These are phyloP conservation scores for Lithobates pipiens DNA, from an alignment of 2,797 vertebrate species.

Conservation along the genomic window DNA sequence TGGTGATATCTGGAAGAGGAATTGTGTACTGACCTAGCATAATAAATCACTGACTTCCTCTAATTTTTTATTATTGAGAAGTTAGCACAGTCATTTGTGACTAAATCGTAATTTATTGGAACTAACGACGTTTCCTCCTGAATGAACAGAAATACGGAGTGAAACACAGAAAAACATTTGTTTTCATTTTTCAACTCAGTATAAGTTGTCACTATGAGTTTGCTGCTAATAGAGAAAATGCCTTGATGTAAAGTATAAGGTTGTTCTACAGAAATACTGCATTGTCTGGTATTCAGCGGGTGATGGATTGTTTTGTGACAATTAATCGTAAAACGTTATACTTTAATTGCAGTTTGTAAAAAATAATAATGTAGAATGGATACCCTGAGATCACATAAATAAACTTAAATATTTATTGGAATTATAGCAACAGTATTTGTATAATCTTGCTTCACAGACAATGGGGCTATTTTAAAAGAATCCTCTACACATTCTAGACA, in stretches of 20 bases:
- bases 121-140: conserved; percentile 41
- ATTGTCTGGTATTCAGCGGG: background rate
- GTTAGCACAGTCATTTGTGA: conserved; percentile 46
- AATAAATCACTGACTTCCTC: conserved; percentile 52
- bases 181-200: conserved; percentile 49
- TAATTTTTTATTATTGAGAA: conserved; percentile 49
- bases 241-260: conserved; percentile 6
- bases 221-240: conserved; percentile 24
- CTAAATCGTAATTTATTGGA: conserved; percentile 50
- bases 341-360: background rate
- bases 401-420: background rate
- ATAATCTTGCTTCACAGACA: too few relatives aligned
- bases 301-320: background rate
- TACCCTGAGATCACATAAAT: background rate
- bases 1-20: conserved; percentile 7
- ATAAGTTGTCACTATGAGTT: conserved; percentile 37
- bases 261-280: conserved; percentile 15
- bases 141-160: conserved; percentile 33
- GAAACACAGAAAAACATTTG: conserved; percentile 30
- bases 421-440: background rate
- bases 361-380: background rate
- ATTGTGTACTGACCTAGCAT: background rate
- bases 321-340: background rate
- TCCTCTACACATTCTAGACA: too few relatives aligned
- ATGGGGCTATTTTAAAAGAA: too few relatives aligned